A percentile compares a stretch with the other conserved stretches of the same genome.
Conservation (phyloP, 2,113 vertebrate species). For the Vireo altiloquus region DNA sequence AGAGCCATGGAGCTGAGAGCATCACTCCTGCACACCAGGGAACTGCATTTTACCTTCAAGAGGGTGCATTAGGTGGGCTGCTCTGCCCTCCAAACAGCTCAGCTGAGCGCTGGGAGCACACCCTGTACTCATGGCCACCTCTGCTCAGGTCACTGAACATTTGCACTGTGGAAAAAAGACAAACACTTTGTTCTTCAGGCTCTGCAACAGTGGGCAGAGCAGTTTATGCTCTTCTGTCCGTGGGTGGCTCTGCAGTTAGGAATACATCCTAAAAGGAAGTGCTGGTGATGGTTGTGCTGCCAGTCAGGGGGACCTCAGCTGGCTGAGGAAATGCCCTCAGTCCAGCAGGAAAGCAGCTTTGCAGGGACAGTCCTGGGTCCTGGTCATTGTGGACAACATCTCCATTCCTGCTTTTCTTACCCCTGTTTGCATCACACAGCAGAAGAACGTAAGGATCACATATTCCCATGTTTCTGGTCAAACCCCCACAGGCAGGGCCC, state of each 20-base stretch:
- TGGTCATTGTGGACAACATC: neutral
- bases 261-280: neutral
- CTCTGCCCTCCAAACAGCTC: neutral
- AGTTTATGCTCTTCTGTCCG: neutral
- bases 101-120: neutral
- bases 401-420: neutral
- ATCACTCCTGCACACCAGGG: neutral
- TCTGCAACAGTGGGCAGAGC: neutral
- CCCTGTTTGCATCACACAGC: neutral
- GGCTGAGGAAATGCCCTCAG: neutral
- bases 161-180: neutral
- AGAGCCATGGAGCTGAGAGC: neutral
- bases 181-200: neutral
- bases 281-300: neutral
- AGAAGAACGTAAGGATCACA: accelerated
- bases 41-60: neutral
- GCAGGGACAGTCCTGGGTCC: neutral
- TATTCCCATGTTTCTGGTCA: too few relatives aligned
- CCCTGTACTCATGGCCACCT: too few relatives aligned
- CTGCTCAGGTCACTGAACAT: neutral
- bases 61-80: neutral
- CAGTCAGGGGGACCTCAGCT: neutral
- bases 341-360: neutral
- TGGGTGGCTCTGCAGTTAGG: neutral
- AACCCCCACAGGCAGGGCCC: accelerated